Conservation (phyloP, 2,113 vertebrate species). For the Megaleporinus macrocephalus region DNA sequence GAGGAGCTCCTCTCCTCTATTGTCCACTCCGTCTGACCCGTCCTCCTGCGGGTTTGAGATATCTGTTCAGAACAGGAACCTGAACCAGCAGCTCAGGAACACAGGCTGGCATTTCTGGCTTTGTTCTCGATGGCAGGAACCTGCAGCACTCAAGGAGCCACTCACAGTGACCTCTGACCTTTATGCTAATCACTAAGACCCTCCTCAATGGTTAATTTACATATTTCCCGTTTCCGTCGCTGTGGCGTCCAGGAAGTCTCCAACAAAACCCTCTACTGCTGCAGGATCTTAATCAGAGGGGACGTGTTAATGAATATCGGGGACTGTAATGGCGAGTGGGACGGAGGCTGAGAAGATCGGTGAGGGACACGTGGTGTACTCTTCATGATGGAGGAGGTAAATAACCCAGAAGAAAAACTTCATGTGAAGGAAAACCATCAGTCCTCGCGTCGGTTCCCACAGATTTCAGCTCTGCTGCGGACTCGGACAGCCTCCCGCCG, state of each 20-base stretch:
- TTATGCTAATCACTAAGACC: constrained; percentile 72
- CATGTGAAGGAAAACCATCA: too few species aligned
- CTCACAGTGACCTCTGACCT: constrained; percentile 69
- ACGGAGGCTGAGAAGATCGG: too few species aligned
- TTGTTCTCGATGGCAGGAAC: constrained; percentile 75
- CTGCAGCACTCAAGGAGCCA: constrained; percentile 68
- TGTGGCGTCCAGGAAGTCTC: constrained; percentile 63
- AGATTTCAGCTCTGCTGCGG: too few species aligned
- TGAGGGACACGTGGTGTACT: too few species aligned
- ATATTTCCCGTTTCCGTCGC: constrained; percentile 73
- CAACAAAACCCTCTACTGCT: constrained; percentile 83
- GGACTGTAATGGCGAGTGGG: too few species aligned
- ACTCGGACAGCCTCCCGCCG: too few species aligned
- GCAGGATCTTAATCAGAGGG: constrained; percentile 85
- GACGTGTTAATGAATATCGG: too few species aligned
- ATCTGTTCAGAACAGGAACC: constrained; percentile 13
- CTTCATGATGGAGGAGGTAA: too few species aligned
- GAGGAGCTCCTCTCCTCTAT: background rate
- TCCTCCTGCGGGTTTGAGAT: constrained; percentile 1
- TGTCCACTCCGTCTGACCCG: background rate
- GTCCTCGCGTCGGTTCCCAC: too few species aligned
- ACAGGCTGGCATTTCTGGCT: constrained; percentile 73
- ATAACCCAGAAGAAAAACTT: too few species aligned
- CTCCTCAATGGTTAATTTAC: constrained; percentile 72
- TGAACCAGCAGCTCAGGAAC: constrained; percentile 56